A percentile compares a stretch with the other conserved stretches of the same genome.
Evolutionary conservation across 2,797 vertebrate species (phyloP).

Genomic region (Microtus californicus): DNA sequence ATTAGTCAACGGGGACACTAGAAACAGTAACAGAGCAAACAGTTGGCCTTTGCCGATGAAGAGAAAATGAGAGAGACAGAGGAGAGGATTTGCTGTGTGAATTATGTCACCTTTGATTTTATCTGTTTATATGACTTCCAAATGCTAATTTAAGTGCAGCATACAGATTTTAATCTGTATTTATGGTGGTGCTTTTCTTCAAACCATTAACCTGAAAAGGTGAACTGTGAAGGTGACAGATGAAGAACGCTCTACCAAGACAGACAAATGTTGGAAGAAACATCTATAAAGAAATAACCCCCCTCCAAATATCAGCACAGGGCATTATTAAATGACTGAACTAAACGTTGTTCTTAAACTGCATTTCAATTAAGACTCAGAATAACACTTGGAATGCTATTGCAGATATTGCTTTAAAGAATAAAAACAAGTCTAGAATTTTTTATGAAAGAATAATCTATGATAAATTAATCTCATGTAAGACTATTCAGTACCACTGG

Average conservation of each 20-base stretch:
- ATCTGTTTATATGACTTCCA: constrained; percentile 39
- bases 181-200: constrained; percentile 30
- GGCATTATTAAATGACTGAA: constrained; percentile 18
- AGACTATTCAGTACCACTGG: neutral
- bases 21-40: constrained; percentile 47
- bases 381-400: constrained; percentile 17
- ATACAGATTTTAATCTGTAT: constrained; percentile 60
- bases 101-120: constrained; percentile 32
- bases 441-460: constrained; percentile 17
- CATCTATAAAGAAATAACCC: neutral
- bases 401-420: constrained; percentile 17
- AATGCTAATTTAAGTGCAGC: constrained; percentile 38
- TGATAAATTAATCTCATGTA: neutral
- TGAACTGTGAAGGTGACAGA: neutral
- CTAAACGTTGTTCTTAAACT: neutral
- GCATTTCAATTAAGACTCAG: neutral
- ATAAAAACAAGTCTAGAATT: neutral
- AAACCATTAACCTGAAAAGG: constrained; percentile 42
- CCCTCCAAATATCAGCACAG: neutral
- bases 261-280: constrained; percentile 9
- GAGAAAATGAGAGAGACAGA: neutral
- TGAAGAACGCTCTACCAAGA: neutral
- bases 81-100: neutral
- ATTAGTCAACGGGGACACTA: neutral
- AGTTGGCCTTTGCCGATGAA: constrained; percentile 19